These are phyloP conservation scores for Acipenser oxyrinchus DNA, from an alignment of 2,797 vertebrate species.

Conservation along the genomic window DNA sequence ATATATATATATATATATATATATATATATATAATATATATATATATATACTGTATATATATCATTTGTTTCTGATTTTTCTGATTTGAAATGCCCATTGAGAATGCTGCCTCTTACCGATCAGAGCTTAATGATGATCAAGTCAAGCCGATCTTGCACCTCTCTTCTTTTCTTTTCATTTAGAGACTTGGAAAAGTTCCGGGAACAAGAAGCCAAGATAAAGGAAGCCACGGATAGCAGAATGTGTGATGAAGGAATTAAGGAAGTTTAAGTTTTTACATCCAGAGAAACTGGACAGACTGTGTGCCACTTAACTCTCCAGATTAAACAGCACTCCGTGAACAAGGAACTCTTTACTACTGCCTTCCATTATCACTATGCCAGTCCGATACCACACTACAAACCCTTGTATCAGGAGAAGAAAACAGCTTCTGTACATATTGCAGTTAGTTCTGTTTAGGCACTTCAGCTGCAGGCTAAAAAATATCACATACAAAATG, in stretches of 20 bases:
- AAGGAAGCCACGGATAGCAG: constrained; percentile 44
- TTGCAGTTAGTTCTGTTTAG: constrained; percentile 1
- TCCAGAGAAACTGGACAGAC: constrained; percentile 50
- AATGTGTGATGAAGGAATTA: constrained; percentile 58
- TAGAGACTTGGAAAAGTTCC: constrained; percentile 66
- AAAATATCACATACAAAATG: neutral
- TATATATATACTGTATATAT: constrained; percentile 3
- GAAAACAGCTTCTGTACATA: constrained; percentile 1
- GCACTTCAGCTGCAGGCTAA: neutral
- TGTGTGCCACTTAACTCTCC: constrained; percentile 53
- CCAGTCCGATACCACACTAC: constrained; percentile 5
- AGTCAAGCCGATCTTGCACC: neutral
- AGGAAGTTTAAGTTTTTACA: constrained; percentile 62
- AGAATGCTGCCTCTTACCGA: neutral
- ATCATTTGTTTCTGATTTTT: neutral
- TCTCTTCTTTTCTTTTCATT: constrained; percentile 9
- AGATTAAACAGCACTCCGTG: constrained; percentile 11
- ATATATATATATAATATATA: neutral
- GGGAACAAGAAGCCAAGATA: constrained; percentile 48
- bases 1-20: no score
- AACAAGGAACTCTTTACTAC: neutral
- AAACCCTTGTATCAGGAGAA: neutral
- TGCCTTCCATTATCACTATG: neutral
- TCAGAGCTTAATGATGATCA: neutral
- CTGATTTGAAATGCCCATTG: constrained; percentile 7